These are phyloP conservation scores for Emydocephalus ijimae DNA, from an alignment of 2,113 vertebrate species.

Conservation along the genomic window DNA sequence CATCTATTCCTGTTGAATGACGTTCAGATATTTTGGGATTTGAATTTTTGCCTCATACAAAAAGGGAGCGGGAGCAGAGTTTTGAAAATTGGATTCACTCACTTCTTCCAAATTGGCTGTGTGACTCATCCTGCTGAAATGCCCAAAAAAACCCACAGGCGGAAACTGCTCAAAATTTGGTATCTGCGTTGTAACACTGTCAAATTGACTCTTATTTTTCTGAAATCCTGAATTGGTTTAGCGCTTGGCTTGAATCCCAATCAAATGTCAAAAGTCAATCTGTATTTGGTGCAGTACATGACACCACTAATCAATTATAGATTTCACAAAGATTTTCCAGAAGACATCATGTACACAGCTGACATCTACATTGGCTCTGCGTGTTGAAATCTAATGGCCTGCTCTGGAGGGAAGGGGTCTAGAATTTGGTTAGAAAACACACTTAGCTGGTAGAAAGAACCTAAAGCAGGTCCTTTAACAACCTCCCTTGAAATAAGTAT, in stretches of 20 bases:
- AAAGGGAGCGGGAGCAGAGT: neutral
- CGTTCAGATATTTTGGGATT: constrained; percentile 12
- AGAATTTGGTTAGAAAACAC: neutral
- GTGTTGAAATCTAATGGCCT: neutral
- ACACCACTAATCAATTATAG: neutral
- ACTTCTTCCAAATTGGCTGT: neutral
- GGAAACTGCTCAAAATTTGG: neutral
- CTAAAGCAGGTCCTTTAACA: neutral
- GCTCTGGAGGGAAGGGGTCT: neutral
- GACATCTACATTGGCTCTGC: neutral
- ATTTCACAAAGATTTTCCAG: neutral
- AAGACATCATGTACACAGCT: neutral
- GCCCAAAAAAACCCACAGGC: neutral
- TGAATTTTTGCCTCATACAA: neutral
- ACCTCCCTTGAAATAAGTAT: neutral
- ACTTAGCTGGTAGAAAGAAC: neutral
- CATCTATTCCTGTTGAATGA: constrained; percentile 10
- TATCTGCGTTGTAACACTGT: neutral
- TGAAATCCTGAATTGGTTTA: neutral
- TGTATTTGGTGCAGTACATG: neutral
- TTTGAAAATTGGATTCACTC: neutral
- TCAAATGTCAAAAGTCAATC: neutral
- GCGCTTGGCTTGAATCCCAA: neutral
- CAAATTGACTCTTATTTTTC: neutral
- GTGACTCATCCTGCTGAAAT: constrained; percentile 10